These are phyloP conservation scores for Pachliopta kotzebuea DNA, from an alignment of 2,888 invertebrate genomes.

Conservation along the genomic window DNA sequence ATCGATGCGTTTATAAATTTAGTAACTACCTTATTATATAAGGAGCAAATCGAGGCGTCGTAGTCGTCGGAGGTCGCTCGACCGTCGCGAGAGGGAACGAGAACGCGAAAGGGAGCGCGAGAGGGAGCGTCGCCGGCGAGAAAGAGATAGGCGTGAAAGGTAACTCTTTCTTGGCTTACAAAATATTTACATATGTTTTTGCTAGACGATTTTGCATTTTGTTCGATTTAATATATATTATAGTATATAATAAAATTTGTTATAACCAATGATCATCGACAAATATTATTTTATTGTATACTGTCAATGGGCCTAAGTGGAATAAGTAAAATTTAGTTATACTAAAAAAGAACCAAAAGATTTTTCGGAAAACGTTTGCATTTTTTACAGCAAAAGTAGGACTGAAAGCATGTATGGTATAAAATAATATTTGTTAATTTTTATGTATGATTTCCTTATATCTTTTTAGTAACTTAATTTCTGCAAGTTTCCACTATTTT, in stretches of 20 bases:
- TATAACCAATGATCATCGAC: background rate
- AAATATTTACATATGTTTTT: background rate
- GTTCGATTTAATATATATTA: background rate
- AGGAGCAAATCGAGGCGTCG: conserved; percentile 72
- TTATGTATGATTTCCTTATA: background rate
- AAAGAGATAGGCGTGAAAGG: conserved; percentile 68
- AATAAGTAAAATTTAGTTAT: too few relatives aligned
- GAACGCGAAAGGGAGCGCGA: conserved; percentile 51
- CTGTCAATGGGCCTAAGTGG: background rate
- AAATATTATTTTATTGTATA: conserved; percentile 3
- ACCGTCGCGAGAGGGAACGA: conserved; percentile 63
- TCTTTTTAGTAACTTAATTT: background rate
- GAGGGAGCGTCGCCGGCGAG: conserved; percentile 50
- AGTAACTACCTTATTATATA: background rate
- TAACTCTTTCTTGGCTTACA: conserved; percentile 31
- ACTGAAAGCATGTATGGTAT: background rate
- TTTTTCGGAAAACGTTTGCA: too few relatives aligned
- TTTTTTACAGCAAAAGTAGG: too few relatives aligned
- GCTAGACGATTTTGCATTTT: background rate
- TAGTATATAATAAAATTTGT: conserved; percentile 1
- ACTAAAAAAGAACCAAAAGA: too few relatives aligned
- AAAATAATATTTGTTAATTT: background rate
- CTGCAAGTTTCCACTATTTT: background rate
- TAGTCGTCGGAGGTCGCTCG: conserved; percentile 67
- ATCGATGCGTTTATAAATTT: too few relatives aligned